These are phyloP conservation scores for Daptonema setosum DNA, from an alignment of 2,888 invertebrate species.

Conservation along the genomic window DNA sequence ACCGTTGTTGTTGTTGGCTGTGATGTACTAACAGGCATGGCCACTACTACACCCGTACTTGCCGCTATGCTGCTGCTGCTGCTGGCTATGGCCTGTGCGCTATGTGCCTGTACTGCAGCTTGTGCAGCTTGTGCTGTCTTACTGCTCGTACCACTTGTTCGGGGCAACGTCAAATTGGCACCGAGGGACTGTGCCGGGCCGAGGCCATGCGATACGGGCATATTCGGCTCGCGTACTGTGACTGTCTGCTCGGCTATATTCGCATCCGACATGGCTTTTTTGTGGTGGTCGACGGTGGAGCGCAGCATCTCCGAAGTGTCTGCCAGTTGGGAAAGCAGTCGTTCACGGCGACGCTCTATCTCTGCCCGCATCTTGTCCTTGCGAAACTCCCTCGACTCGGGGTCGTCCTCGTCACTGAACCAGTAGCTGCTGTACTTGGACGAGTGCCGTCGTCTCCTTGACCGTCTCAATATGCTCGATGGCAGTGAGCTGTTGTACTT, in stretches of 20 bases:
- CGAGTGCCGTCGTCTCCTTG: neutral
- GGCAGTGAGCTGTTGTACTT: neutral
- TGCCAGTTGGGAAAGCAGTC: constrained; percentile 26
- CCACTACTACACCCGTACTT: too few species aligned
- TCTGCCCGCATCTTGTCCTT: constrained; percentile 38
- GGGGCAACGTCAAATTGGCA: neutral
- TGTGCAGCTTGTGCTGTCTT: too few species aligned
- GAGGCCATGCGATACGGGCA: neutral
- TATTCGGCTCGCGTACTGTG: neutral
- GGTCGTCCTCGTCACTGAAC: constrained; percentile 32
- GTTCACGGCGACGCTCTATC: constrained; percentile 39
- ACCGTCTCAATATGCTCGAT: constrained; percentile 1
- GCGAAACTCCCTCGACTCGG: constrained; percentile 37
- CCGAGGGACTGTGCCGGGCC: neutral
- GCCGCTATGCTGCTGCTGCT: too few species aligned
- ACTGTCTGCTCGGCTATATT: too few species aligned
- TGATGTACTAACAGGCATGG: too few species aligned
- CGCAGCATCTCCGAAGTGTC: neutral
- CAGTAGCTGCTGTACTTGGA: constrained; percentile 29
- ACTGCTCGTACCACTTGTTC: too few species aligned
- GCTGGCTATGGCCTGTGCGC: too few species aligned
- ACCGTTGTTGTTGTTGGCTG: too few species aligned
- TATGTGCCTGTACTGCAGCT: too few species aligned
- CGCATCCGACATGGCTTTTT: neutral
- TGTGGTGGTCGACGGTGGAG: neutral